Percentiles rank a stretch among this genome's conserved stretches.
Conservation (phyloP, 2,888 invertebrate species). For the Philereme transversata region DNA sequence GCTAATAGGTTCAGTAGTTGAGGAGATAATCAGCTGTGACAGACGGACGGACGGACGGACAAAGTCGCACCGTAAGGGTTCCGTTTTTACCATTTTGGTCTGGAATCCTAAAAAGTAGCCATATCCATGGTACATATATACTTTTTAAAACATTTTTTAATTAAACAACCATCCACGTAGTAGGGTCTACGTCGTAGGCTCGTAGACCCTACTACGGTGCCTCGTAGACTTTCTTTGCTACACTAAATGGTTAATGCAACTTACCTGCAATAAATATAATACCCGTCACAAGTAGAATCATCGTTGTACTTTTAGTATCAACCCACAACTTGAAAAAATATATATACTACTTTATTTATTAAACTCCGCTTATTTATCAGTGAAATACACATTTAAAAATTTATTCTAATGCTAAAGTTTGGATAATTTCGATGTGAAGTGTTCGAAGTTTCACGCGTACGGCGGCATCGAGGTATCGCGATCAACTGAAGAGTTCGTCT, state of each 20-base stretch:
- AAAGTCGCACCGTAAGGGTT: too few relatives aligned
- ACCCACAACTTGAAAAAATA: neutral
- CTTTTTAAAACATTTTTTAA: too few relatives aligned
- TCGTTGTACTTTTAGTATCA: slow-evolving; percentile 9
- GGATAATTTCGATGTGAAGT: slow-evolving; percentile 9
- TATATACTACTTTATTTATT: neutral
- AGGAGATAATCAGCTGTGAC: too few relatives aligned
- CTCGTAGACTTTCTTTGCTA: too few relatives aligned
- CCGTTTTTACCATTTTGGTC: too few relatives aligned
- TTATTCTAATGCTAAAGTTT: slow-evolving; percentile 7
- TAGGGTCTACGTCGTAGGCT: too few relatives aligned
- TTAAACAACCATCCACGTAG: too few relatives aligned
- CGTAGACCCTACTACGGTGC: too few relatives aligned
- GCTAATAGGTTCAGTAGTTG: too few relatives aligned
- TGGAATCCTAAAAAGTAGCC: too few relatives aligned
- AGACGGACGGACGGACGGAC: too few relatives aligned
- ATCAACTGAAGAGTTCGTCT: slow-evolving; percentile 19
- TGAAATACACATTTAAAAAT: neutral
- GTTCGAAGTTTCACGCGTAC: slow-evolving; percentile 17
- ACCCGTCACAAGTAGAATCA: slow-evolving; percentile 23
- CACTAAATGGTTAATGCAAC: neutral
- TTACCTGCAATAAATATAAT: slow-evolving; percentile 28
- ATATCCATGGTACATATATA: too few relatives aligned
- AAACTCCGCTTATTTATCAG: neutral
- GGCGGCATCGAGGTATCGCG: slow-evolving; percentile 21